phyloP scores from a whole-genome alignment of 2,888 invertebrate genomes.

The Acanthosepion pharaonis region DNA sequence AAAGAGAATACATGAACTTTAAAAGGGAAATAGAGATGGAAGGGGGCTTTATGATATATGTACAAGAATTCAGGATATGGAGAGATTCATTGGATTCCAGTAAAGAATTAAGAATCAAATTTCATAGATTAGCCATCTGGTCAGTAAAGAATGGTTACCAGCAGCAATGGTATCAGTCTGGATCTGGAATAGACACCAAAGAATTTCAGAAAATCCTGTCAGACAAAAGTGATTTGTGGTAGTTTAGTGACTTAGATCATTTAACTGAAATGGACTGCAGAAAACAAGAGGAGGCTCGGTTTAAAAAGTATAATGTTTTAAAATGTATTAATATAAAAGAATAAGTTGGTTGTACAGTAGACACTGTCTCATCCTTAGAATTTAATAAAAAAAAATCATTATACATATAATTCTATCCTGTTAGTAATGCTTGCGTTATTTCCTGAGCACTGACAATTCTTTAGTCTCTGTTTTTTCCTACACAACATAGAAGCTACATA shows the following conservation, averaged over 20 bases:
- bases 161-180: neutral
- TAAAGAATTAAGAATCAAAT: neutral
- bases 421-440: no score
- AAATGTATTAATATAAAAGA: no score
- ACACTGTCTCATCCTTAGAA: no score
- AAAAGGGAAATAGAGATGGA: neutral
- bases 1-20: neutral
- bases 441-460: no score
- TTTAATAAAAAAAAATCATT: no score
- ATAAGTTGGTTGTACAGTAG: no score
- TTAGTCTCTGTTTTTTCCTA: no score
- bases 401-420: no score
- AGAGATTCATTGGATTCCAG: neutral
- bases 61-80: neutral
- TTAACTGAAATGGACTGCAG: neutral
- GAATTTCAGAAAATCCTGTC: neutral
- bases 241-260: neutral
- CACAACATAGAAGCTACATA: no score
- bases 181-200: neutral
- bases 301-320: no score
- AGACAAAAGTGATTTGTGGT: neutral
- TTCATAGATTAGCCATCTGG: slow-evolving; percentile 23
- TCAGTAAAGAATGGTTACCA: neutral
- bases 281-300: no score
- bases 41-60: neutral